Base-by-base conservation (phyloP, 2,113 vertebrate genomes). In the Bothrops jararaca region DNA sequence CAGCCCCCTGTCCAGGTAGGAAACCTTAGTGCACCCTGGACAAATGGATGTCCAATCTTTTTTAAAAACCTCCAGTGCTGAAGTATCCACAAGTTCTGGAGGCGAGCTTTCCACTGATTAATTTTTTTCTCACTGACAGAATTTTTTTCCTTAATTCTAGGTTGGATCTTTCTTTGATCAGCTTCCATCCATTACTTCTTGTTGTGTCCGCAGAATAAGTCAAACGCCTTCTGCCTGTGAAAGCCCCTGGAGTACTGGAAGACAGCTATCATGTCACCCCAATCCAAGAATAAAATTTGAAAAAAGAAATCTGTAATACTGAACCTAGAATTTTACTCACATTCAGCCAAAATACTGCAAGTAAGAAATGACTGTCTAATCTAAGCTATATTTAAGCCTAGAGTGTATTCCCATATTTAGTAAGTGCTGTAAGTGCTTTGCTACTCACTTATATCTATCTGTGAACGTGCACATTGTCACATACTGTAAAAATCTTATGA, bases 321-420 rank as follows among this genome's bases (percentile, higher is more conserved):
- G 58, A 24, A 48, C 7, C 24, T 11, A 56, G 60, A 91, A 34
- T 60, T 45, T 22, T 69, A 26, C 57, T 50, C 39, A 74, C 18
- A 34, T 60, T 88, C 39, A 57, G 22, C 50, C 58, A 80, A 88
- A 85, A 56, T 90, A 69, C 26, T 18, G 85, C 11, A 54, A 80
- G 18, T 50, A 56, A 88, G 53, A 45, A n/a, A 91, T 29, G 18
- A 34, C 10, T 34, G 29, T 39, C 45, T 20, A 23, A 24, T 18
- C 22, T 54, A 85, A 91, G 48, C 64, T 91, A 89, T 89, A 93
- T 91, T 86, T 89, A 91, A 91, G 69, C 24, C 23, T n/a, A 50
- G 24, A 34, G 24, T 23, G 48, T 52, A 9, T 89, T 86, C 34
- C 90, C 87, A 64, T 91, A 64, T 86, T 89, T 53, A 54, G 93